Percentiles rank a stretch among this genome's conserved stretches.
These are phyloP conservation scores for Spea hammondii DNA, from an alignment of 2,797 vertebrate genomes.

Conservation along the genomic window DNA sequence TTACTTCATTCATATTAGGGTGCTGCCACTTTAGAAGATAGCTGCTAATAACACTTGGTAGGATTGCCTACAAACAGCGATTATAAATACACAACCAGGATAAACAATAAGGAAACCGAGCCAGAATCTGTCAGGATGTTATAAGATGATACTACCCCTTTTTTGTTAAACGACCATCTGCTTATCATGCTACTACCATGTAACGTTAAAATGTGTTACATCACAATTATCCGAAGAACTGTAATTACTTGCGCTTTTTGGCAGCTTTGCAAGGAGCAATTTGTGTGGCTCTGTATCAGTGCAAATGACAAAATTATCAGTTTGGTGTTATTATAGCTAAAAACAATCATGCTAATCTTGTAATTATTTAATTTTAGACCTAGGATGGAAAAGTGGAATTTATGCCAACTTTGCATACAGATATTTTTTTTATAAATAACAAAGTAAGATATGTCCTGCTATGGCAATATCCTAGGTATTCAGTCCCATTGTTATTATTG, in stretches of 20 bases:
- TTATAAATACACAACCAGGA: conserved; percentile 36
- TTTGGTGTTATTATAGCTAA: conserved; percentile 4
- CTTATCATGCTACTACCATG: conserved; percentile 45
- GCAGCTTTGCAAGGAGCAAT: conserved; percentile 39
- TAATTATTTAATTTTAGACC: neutral
- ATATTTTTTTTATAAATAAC: too few species aligned
- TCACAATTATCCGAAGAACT: conserved; percentile 49
- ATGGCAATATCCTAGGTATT: too few species aligned
- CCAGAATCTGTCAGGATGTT: conserved; percentile 23
- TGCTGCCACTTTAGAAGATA: neutral
- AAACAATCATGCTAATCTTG: neutral
- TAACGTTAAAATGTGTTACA: conserved; percentile 32
- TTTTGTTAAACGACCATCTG: conserved; percentile 47
- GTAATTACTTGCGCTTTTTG: conserved; percentile 40
- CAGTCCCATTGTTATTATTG: too few species aligned
- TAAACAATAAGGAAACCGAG: conserved; percentile 31
- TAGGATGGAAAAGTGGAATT: too few species aligned
- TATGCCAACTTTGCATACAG: too few species aligned
- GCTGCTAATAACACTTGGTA: conserved; percentile 30
- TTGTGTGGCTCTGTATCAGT: conserved; percentile 25
- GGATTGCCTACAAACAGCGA: conserved; percentile 20
- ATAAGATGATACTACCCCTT: conserved; percentile 24
- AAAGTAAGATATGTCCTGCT: too few species aligned
- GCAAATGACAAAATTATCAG: conserved; percentile 36
- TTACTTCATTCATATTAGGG: neutral